Conservation (phyloP, 2,888 invertebrate species). For the Acronicta psi region DNA sequence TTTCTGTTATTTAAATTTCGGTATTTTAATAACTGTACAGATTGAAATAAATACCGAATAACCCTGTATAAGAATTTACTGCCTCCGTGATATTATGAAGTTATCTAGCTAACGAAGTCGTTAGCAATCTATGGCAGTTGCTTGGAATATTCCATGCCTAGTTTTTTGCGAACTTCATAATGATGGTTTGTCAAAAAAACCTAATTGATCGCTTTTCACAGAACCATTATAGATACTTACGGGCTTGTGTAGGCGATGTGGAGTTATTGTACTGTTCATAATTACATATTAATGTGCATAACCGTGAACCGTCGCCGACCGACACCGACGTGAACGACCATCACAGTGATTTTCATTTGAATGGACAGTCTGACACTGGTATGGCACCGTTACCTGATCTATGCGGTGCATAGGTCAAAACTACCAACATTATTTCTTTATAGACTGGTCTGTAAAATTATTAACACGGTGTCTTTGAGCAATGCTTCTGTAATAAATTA, state of each 20-base stretch:
- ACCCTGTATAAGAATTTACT: too few relatives aligned
- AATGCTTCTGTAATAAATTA: too few relatives aligned
- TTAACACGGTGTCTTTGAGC: too few relatives aligned
- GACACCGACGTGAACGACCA: too few relatives aligned
- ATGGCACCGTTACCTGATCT: conserved; percentile 74
- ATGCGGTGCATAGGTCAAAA: conserved; percentile 26
- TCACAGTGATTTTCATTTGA: conserved; percentile 70
- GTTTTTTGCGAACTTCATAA: conserved; percentile 42
- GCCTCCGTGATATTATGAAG: too few relatives aligned
- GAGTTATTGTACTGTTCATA: conserved; percentile 74
- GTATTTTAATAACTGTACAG: too few relatives aligned
- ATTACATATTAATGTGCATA: conserved; percentile 69
- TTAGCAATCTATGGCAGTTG: too few relatives aligned
- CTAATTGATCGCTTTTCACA: conserved; percentile 55
- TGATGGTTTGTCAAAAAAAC: conserved; percentile 51
- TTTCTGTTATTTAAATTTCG: too few relatives aligned
- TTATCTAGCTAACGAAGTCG: too few relatives aligned
- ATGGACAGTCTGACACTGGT: conserved; percentile 68
- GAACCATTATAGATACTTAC: conserved; percentile 63
- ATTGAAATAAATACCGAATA: too few relatives aligned
- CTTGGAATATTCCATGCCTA: background rate
- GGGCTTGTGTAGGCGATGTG: conserved; percentile 61
- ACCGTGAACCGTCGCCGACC: conserved; percentile 70
- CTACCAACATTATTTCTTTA: conserved; percentile 3
- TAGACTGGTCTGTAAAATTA: too few relatives aligned